A percentile compares a stretch with the other conserved stretches of the same genome.
Evolutionary conservation across 2,113 vertebrate species (phyloP).

Genomic region (Scophthalmus maximus): DNA sequence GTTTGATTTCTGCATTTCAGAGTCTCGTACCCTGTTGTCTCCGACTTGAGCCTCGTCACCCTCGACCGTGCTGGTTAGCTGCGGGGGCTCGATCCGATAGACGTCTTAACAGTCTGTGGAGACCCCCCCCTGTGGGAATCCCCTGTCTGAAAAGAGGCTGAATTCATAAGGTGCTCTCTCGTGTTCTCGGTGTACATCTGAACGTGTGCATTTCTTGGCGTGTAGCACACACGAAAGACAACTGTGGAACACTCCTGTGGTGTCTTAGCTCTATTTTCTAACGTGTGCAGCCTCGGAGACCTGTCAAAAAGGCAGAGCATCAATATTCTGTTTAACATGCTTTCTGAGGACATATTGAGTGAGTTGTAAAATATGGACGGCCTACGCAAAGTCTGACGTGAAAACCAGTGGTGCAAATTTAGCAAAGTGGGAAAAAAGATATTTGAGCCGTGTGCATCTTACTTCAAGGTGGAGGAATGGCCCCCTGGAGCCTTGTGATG

Average conservation of each 20-base stretch:
- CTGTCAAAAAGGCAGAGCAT: slow-evolving; percentile 58
- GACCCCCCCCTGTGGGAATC: slow-evolving; percentile 52
- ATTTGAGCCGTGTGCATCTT: slow-evolving; percentile 50
- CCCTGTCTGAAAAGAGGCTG: slow-evolving; percentile 38
- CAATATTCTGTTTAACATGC: slow-evolving; percentile 67
- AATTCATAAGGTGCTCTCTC: slow-evolving; percentile 42
- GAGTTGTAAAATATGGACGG: slow-evolving; percentile 58
- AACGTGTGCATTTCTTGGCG: slow-evolving; percentile 56
- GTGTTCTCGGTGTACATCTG: slow-evolving; percentile 33
- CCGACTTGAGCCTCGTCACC: slow-evolving; percentile 22
- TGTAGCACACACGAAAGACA: slow-evolving; percentile 58
- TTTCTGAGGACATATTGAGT: slow-evolving; percentile 60
- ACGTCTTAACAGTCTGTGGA: slow-evolving; percentile 62
- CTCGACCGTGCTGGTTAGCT: slow-evolving; percentile 47
- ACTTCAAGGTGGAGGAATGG: slow-evolving; percentile 43
- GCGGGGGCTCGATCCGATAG: slow-evolving; percentile 45
- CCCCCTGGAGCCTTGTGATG: slow-evolving; percentile 49
- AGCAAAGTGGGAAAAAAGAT: slow-evolving; percentile 61
- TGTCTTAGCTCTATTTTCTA: slow-evolving; percentile 52
- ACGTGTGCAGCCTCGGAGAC: slow-evolving; percentile 51
- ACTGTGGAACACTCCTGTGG: slow-evolving; percentile 61
- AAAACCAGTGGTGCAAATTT: slow-evolving; percentile 66
- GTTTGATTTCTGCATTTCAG: slow-evolving; percentile 9
- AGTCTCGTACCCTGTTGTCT: slow-evolving; percentile 33
- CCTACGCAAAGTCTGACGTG: slow-evolving; percentile 58